Conservation (phyloP, 2,113 vertebrate genomes). For the Stegostoma tigrinum region DNA sequence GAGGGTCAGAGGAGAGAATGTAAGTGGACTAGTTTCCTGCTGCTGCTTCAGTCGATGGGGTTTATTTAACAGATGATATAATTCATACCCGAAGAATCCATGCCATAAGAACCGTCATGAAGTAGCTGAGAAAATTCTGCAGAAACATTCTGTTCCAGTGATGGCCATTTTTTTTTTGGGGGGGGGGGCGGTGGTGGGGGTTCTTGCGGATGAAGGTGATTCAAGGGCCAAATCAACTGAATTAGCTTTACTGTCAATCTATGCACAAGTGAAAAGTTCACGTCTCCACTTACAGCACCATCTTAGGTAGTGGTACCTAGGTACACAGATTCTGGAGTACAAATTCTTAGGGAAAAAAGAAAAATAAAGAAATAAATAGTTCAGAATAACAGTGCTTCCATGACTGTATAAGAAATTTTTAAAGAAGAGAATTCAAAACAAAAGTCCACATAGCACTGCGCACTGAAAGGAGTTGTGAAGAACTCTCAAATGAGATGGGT, state of each 20-base stretch:
- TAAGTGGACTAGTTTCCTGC: background rate
- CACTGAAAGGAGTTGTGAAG: background rate
- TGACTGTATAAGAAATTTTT: too few relatives aligned
- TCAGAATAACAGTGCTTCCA: too few relatives aligned
- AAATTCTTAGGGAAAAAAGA: too few relatives aligned
- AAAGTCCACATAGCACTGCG: background rate
- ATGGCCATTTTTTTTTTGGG: background rate
- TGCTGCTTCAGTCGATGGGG: background rate
- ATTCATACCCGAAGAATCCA: background rate
- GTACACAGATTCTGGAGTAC: too few relatives aligned
- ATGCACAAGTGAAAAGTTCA: too few relatives aligned
- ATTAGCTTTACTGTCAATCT: too few relatives aligned
- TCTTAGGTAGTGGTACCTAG: too few relatives aligned
- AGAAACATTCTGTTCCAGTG: background rate
- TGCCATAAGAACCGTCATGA: background rate
- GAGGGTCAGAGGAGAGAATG: background rate
- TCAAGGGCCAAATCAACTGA: background rate
- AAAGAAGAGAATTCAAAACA: background rate
- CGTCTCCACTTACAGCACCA: too few relatives aligned
- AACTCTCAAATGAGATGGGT: background rate
- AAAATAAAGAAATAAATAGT: too few relatives aligned
- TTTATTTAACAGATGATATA: background rate
- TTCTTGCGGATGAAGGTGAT: background rate
- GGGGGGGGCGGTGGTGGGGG: too few relatives aligned
- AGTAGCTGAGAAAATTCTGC: background rate